These are phyloP conservation scores for Sminthurides aquaticus DNA, from an alignment of 2,888 invertebrate genomes.

Conservation along the genomic window DNA sequence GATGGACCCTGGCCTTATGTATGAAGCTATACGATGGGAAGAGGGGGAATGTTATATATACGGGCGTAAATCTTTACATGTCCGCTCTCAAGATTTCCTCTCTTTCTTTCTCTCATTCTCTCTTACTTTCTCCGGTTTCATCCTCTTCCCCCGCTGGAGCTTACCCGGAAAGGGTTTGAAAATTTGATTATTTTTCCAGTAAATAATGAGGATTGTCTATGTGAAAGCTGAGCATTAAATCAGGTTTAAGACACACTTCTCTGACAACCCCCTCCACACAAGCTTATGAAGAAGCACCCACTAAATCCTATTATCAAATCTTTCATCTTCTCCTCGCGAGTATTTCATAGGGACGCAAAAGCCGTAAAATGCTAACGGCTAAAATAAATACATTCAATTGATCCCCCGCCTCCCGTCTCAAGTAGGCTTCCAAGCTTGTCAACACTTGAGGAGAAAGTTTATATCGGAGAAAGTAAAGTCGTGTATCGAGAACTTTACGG, in stretches of 20 bases:
- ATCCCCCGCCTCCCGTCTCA: no score
- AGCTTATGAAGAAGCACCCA: neutral
- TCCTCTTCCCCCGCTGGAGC: neutral
- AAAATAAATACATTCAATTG: no score
- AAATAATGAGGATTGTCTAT: constrained; percentile 16
- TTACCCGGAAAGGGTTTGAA: neutral
- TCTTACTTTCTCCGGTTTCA: neutral
- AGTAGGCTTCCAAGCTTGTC: no score
- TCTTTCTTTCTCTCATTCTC: neutral
- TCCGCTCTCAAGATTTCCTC: neutral
- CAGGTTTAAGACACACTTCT: neutral
- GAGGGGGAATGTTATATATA: neutral
- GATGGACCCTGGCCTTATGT: no score
- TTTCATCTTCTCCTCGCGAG: neutral
- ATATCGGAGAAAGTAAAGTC: no score
- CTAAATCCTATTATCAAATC: neutral
- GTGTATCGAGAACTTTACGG: no score
- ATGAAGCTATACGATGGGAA: no score
- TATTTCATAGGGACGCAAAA: no score
- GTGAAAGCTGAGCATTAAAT: constrained; percentile 9
- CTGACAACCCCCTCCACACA: neutral
- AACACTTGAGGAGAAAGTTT: no score
- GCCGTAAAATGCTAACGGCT: no score
- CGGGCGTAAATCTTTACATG: constrained; percentile 8
- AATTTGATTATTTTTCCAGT: constrained; percentile 17